Base-by-base conservation (phyloP, 2,797 vertebrate species). In the Tokudaia tokunoshimensis region DNA sequence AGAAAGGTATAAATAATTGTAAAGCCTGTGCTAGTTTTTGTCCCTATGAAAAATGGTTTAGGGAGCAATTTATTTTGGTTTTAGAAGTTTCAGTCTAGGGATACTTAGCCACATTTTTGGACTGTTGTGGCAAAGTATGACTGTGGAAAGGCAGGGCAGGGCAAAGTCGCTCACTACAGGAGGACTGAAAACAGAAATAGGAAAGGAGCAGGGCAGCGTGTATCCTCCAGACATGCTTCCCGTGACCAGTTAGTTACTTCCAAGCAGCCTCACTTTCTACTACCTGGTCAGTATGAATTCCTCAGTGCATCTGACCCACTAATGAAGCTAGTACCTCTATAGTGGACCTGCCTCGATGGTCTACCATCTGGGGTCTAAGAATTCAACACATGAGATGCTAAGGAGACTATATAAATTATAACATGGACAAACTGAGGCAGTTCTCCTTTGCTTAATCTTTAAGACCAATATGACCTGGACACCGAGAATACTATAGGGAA, bases 401-500 rank as follows among this genome's bases (percentile, higher is more conserved):
- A 31, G 31, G 59, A 50, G 31, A 67, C 17, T 89, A 12, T 78
- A 50, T 65, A 79, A 44, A 61, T 59, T 75, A 12, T 89, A 63
- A 70, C 19, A 65, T 17, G 14, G 78, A 34, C 67, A 96, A 61
- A 79, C 41, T 86, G 41, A 79, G 50, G 34, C 50, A 91, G 70
- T 92, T 86, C 41, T 94, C 41, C 55, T 61, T 84, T 70, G 55
- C 41, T 81, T 80, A 70, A 81, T 41, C 37, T 82, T 95, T 91
- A 41, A 82, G 78, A 81, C 65, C 61, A 65, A 13, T 20, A 52
- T 88, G 44, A 92, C 29, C 19, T 47, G 47, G 44, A 37, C 79
- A 31, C 55, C 41, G 95, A 89, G 96, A 90, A 47, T 57, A 37
- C 67, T 76, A 34, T 83, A 92, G 86, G 13, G 79, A n/a, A 95